Conservation (phyloP, 2,113 vertebrate species). For the Mirounga angustirostris region DNA sequence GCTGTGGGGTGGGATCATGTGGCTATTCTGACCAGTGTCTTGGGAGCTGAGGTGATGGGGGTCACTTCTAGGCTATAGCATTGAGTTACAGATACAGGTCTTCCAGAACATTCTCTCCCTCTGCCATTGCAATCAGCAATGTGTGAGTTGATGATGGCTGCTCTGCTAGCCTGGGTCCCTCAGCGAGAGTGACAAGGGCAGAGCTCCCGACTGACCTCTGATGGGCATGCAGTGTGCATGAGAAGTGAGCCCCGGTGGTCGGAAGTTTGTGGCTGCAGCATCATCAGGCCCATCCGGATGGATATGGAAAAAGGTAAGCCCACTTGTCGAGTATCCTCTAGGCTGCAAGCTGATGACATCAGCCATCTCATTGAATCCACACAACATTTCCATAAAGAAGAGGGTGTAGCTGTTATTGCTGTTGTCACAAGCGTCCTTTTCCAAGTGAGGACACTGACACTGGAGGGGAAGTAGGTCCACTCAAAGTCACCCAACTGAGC, state of each 20-base stretch:
- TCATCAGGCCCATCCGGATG: neutral
- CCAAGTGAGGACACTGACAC: neutral
- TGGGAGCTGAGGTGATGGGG: neutral
- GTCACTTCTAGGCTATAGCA: neutral
- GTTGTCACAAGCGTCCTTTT: neutral
- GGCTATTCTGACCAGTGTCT: neutral
- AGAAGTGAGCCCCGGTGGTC: neutral
- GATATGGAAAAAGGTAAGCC: neutral
- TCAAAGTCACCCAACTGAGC: neutral
- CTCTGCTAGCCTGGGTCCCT: neutral
- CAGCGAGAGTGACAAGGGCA: neutral
- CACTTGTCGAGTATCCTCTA: neutral
- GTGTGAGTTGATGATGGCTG: neutral
- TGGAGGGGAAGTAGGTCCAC: neutral
- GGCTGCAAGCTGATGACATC: neutral
- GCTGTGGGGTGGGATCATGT: neutral
- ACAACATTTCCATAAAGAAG: neutral
- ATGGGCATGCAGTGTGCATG: too few species aligned
- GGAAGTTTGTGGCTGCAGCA: neutral
- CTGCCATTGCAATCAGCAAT: neutral
- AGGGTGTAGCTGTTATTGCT: too few species aligned
- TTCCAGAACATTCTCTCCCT: constrained; percentile 10
- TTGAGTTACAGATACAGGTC: neutral
- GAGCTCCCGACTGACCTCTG: neutral
- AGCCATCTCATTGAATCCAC: neutral